Conservation (phyloP, 2,113 vertebrate genomes). For the Oryzias curvinotus region DNA sequence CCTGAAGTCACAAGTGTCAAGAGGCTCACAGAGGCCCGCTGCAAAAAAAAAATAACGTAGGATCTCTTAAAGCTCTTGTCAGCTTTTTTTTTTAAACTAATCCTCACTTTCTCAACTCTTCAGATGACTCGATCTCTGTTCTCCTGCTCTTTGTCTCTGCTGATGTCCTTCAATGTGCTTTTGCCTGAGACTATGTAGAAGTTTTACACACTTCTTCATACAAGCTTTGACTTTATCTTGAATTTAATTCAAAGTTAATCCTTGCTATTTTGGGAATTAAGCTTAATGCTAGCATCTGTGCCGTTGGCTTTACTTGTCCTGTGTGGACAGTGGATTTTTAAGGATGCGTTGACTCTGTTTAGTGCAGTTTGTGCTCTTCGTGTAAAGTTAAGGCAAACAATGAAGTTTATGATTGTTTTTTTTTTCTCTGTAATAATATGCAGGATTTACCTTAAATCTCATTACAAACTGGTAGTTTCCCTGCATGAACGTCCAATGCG, state of each 20-base stretch:
- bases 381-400: conserved; percentile 8
- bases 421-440: too few relatives aligned
- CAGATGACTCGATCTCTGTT: conserved; percentile 40
- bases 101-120: conserved; percentile 54
- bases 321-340: conserved; percentile 46
- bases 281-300: conserved; percentile 64
- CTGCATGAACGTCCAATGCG: too few relatives aligned
- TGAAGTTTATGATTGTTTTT: not conserved
- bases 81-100: conserved; percentile 50
- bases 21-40: conserved; percentile 68
- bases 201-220: conserved; percentile 56
- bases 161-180: conserved; percentile 47
- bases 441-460: too few relatives aligned
- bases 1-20: conserved; percentile 76
- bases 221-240: conserved; percentile 66
- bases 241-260: conserved; percentile 71
- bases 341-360: conserved; percentile 36
- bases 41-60: conserved; percentile 77
- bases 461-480: too few relatives aligned
- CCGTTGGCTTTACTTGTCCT: conserved; percentile 47
- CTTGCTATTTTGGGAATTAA: conserved; percentile 69
- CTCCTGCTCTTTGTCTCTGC: conserved; percentile 54
- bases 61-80: conserved; percentile 62
- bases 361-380: conserved; percentile 4
- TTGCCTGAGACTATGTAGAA: conserved; percentile 43